A percentile compares a stretch with the other conserved stretches of the same genome.
These are phyloP conservation scores for Ploceus nigricollis DNA, from an alignment of 2,113 vertebrate species.

Conservation along the genomic window DNA sequence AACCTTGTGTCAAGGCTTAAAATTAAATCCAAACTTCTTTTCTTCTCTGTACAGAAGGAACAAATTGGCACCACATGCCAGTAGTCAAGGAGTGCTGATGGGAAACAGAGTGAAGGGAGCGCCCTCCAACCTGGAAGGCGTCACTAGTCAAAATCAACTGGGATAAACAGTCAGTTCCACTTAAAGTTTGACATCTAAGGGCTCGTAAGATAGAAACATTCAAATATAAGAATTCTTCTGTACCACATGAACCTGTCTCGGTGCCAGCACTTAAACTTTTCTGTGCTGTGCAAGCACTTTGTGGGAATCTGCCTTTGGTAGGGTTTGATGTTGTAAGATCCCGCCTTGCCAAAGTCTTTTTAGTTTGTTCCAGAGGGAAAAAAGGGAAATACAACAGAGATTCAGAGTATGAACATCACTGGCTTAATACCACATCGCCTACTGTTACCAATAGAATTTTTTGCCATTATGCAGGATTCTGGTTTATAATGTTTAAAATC, in stretches of 20 bases:
- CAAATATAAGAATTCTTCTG: constrained; percentile 56
- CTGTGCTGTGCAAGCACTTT: constrained; percentile 71
- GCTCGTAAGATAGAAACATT: constrained; percentile 60
- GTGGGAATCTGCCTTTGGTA: constrained; percentile 67
- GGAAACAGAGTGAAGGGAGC: constrained; percentile 69
- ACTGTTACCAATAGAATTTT: neutral
- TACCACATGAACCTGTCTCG: constrained; percentile 59
- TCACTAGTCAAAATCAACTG: constrained; percentile 65
- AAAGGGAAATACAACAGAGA: constrained; percentile 40
- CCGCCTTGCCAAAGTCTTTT: constrained; percentile 53
- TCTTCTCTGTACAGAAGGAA: constrained; percentile 72
- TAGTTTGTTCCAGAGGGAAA: neutral
- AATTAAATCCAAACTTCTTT: constrained; percentile 75
- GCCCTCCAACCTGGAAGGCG: constrained; percentile 66
- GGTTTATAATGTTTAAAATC: neutral
- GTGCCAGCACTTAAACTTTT: constrained; percentile 66
- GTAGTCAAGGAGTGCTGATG: constrained; percentile 70
- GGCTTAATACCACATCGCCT: neutral
- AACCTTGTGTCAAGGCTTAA: constrained; percentile 76
- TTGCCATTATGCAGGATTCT: neutral
- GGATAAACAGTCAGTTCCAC: constrained; percentile 71
- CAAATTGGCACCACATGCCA: constrained; percentile 77
- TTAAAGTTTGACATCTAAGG: constrained; percentile 66
- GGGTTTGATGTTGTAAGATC: constrained; percentile 48
- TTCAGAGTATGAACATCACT: neutral